Base-by-base conservation (phyloP, 2,888 invertebrate species). In the Laothoe populi region DNA sequence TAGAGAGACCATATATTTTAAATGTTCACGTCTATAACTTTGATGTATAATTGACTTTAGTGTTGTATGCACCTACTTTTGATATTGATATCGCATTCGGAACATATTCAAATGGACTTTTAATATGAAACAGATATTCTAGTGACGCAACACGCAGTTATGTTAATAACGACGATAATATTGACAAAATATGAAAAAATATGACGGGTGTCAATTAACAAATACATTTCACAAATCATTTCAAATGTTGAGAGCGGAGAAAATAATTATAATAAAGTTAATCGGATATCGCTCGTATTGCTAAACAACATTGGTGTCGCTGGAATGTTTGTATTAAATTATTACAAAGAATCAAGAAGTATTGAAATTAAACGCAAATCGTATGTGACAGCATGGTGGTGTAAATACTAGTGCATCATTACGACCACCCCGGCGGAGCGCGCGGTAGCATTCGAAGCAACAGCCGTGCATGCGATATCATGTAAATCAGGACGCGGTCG, bases 401-500 rank as follows among this genome's bases (percentile, higher is more conserved):
- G 49, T 53, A 53, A 35, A 35, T 53, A 53, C 53, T 31, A 53
- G 68, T 60, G 38, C 46, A 63, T 53, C 46, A 62, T 49, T 46
- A 57, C 40, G 69, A 65, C 66, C 70, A 68, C 71, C 69, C 65
- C 60, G 72, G 67, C 73, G 78, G 83, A 59, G 72, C 68, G 73
- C 78, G 82, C 86, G 71, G 86, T 85, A 85, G 87, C 84, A 75
- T 77, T 75, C 79, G 83, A 79, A 79, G 76, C 72, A 71, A 70
- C 80, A 77, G 71, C 71, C 75, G 78, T 76, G 74, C 79, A 75
- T 65, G 75, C 78, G 76, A 81, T 84, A 84, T 87, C 88, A 72
- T 83, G 89, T 88, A 88, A 88, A 90, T 90, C 88, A 84, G 86
- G 69, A 83, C 83, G 77, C 80, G 81, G 75, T 73, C 73, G 77